Conservation (phyloP, 2,888 invertebrate genomes). For the Imbricaverruca yamaguchii region DNA sequence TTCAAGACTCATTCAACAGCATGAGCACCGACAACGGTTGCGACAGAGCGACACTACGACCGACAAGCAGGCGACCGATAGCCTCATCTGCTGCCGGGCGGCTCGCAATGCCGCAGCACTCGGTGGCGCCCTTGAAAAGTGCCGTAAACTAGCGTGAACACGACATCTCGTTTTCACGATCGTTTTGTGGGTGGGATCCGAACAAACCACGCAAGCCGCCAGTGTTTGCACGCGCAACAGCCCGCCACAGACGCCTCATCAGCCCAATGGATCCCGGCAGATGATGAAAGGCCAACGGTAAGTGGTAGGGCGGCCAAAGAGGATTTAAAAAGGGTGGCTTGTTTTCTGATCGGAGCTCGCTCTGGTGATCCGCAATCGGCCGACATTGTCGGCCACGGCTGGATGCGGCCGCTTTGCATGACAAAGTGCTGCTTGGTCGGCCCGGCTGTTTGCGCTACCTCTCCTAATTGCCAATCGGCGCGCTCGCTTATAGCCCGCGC, state of each 20-base stretch:
- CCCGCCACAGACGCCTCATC: not conserved
- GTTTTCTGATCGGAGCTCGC: conserved; percentile 1
- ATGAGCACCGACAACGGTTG: too few relatives aligned
- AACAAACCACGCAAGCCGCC: too few relatives aligned
- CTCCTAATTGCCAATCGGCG: not conserved
- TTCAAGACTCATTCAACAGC: too few relatives aligned
- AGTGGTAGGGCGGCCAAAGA: not conserved
- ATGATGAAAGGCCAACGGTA: conserved; percentile 1
- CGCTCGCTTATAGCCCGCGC: not conserved
- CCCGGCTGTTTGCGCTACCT: not conserved
- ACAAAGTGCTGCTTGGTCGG: not conserved
- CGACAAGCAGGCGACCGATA: too few relatives aligned
- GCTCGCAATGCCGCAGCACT: too few relatives aligned
- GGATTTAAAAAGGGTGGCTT: conserved; percentile 13
- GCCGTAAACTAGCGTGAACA: too few relatives aligned
- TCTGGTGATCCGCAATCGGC: not conserved
- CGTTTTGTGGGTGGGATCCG: too few relatives aligned
- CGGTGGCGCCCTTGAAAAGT: too few relatives aligned
- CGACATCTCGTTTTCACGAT: too few relatives aligned
- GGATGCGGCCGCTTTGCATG: not conserved
- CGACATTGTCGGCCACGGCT: not conserved
- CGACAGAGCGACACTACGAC: too few relatives aligned
- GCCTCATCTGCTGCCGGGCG: too few relatives aligned
- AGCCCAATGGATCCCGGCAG: not conserved
- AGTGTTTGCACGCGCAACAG: too few relatives aligned